Evolutionary conservation across 2,888 invertebrate genomes (phyloP).

Genomic region (Tenthredo mesomela): DNA sequence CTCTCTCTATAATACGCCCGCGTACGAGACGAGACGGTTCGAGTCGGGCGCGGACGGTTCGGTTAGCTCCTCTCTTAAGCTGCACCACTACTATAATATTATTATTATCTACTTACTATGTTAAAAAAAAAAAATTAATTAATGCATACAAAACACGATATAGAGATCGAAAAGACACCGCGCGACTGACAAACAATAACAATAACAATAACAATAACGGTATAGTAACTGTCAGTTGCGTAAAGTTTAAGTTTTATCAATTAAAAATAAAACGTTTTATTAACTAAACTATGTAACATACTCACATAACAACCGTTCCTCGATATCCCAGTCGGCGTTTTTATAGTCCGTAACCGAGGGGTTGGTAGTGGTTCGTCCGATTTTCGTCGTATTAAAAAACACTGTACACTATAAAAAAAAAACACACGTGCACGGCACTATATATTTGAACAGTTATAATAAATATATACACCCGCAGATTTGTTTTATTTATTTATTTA

Average conservation of each 20-base stretch:
- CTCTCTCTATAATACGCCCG: neutral
- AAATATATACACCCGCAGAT: constrained; percentile 45
- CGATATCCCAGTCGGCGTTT: constrained; percentile 61
- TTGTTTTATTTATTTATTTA: neutral
- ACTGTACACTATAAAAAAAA: constrained; percentile 25
- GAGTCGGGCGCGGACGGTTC: no score
- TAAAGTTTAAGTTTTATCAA: neutral
- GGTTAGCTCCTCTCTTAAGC: neutral
- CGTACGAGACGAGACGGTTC: neutral
- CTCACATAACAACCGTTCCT: constrained; percentile 69
- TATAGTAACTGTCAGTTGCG: neutral
- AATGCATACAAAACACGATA: neutral
- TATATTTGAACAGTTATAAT: constrained; percentile 43
- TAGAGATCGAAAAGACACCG: neutral
- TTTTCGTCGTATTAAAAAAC: constrained; percentile 53
- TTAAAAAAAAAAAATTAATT: neutral
- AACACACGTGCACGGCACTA: constrained; percentile 66
- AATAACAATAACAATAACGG: neutral
- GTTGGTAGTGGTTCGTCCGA: neutral
- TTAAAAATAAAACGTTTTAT: neutral
- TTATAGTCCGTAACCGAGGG: constrained; percentile 48
- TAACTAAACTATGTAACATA: constrained; percentile 54
- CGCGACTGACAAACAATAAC: neutral
- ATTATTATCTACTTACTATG: no score
- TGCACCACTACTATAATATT: neutral